Percentiles rank a stretch among this genome's conserved stretches.
Evolutionary conservation across 2,113 vertebrate genomes (phyloP).

Genomic region (Gadus macrocephalus): DNA sequence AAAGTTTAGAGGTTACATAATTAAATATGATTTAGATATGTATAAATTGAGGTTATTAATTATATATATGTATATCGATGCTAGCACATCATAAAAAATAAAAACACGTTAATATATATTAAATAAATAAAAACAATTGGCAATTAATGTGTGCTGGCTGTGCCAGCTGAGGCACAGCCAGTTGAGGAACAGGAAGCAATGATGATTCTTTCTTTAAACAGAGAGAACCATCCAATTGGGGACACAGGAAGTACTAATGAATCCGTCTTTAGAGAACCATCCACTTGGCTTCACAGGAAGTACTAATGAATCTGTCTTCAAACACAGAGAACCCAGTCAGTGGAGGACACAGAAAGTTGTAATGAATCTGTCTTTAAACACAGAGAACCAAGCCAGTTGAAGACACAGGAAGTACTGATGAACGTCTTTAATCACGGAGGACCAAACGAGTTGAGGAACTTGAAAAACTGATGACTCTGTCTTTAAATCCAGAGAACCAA

Average conservation of each 20-base stretch:
- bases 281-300: background rate
- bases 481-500: constrained; percentile 34
- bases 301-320: constrained; percentile 20
- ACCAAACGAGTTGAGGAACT: background rate
- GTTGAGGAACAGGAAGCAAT: no score
- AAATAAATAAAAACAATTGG: no score
- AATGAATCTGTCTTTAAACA: no score
- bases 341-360: no score
- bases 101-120: no score
- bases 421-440: constrained; percentile 21
- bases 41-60: no score
- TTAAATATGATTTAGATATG: no score
- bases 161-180: no score
- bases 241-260: constrained; percentile 15
- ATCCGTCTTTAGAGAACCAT: constrained; percentile 10
- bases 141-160: no score
- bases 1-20: background rate
- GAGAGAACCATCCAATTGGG: background rate
- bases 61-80: no score
- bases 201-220: no score
- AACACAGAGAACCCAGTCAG: constrained; percentile 8
- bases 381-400: background rate
- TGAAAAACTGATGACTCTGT: constrained; percentile 22
- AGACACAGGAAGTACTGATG: constrained; percentile 11
- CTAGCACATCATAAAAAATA: no score